phyloP scores from a whole-genome alignment of 2,797 vertebrate genomes.

The Chloroceryle inda region DNA sequence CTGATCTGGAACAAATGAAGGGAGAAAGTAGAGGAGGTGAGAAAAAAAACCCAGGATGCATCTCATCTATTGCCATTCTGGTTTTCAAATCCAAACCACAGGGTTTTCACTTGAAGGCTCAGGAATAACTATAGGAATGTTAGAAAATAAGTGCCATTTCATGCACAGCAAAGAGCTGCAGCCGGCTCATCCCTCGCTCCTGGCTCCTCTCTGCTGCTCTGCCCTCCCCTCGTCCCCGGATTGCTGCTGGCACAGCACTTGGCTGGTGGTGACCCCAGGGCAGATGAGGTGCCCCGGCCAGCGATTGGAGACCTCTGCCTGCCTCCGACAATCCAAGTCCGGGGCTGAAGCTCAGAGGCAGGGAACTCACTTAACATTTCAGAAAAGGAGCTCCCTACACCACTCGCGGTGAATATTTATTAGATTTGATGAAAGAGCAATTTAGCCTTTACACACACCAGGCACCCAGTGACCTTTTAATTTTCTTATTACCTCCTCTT shows the following conservation, averaged over 20 bases:
- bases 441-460: constrained; percentile 5
- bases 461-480: constrained; percentile 39
- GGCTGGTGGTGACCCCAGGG: neutral
- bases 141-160: neutral
- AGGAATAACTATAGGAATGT: constrained; percentile 10
- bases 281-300: rapidly evolving
- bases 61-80: constrained; percentile 56
- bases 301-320: rapidly evolving
- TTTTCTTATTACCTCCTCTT: constrained; percentile 22
- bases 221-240: no score
- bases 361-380: neutral
- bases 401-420: neutral
- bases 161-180: rapidly evolving
- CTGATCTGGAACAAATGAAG: neutral
- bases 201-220: neutral
- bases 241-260: neutral
- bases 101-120: neutral
- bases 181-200: neutral
- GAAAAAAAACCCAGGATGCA: constrained; percentile 47
- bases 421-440: neutral
- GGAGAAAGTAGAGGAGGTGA: constrained; percentile 64
- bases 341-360: neutral
- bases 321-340: rapidly evolving
- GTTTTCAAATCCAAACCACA: constrained; percentile 2
- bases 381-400: neutral